phyloP scores from a whole-genome alignment of 2,888 invertebrate species.

The Clostera curtula region DNA sequence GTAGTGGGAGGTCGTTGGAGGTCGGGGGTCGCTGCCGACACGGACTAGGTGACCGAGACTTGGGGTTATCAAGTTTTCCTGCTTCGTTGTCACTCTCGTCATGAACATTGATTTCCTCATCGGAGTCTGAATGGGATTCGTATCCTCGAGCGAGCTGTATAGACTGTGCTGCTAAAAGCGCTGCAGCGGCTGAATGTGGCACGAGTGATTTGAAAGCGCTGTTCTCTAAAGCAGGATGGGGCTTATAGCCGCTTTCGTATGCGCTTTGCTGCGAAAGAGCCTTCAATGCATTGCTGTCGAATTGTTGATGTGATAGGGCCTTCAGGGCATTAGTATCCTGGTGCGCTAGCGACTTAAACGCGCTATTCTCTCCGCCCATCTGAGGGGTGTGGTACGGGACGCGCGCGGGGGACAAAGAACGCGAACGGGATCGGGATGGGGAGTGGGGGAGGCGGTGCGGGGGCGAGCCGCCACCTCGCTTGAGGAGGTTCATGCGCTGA shows the following conservation, averaged over 20 bases:
- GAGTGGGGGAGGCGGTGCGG: slow-evolving; percentile 73
- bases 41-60: slow-evolving; percentile 66
- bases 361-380: slow-evolving; percentile 94
- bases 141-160: slow-evolving; percentile 63
- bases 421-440: slow-evolving; percentile 80
- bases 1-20: slow-evolving; percentile 76
- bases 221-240: slow-evolving; percentile 80
- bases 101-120: slow-evolving; percentile 91
- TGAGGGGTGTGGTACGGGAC: slow-evolving; percentile 75
- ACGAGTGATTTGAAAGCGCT: slow-evolving; percentile 90
- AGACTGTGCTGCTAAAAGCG: slow-evolving; percentile 67
- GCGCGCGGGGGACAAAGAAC: slow-evolving; percentile 77
- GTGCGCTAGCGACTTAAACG: slow-evolving; percentile 85
- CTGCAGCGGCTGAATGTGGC: slow-evolving; percentile 78
- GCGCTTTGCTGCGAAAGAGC: slow-evolving; percentile 55
- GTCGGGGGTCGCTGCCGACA: slow-evolving; percentile 40
- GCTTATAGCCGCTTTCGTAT: slow-evolving; percentile 55
- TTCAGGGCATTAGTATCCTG: slow-evolving; percentile 76
- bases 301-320: slow-evolving; percentile 73
- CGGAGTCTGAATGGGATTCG: slow-evolving; percentile 76
- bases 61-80: slow-evolving; percentile 55
- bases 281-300: slow-evolving; percentile 74
- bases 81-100: slow-evolving; percentile 82
- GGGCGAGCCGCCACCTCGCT: slow-evolving; percentile 86
- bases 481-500: slow-evolving; percentile 95